Conservation (phyloP, 1,140 invertebrate genomes). For the Goniozus legneri region DNA sequence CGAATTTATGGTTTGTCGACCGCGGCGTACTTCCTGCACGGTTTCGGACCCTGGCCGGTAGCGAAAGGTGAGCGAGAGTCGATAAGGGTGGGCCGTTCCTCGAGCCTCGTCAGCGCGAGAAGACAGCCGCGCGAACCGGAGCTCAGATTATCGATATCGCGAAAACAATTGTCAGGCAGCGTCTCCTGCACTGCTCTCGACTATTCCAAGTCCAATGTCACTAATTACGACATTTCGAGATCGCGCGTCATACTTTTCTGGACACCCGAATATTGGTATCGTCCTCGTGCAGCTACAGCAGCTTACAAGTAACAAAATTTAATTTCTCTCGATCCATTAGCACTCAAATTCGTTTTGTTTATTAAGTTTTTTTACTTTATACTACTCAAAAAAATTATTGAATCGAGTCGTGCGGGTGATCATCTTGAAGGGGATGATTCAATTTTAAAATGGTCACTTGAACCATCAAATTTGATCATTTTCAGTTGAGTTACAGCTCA, state of each 20-base stretch:
- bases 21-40: slow-evolving; percentile 49
- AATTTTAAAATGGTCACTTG: no score
- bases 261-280: slow-evolving; percentile 59
- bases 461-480: no score
- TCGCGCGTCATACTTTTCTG: slow-evolving; percentile 52
- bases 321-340: no score
- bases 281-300: slow-evolving; percentile 46
- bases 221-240: slow-evolving; percentile 13
- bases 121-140: slow-evolving; percentile 37
- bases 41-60: slow-evolving; percentile 53
- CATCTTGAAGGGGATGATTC: no score
- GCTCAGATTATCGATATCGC: slow-evolving; percentile 45
- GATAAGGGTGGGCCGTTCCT: slow-evolving; percentile 42
- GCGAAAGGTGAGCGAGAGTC: slow-evolving; percentile 47
- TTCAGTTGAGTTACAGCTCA: no score
- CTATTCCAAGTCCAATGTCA: slow-evolving; percentile 15
- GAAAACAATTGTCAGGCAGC: slow-evolving; percentile 45
- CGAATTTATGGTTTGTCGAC: slow-evolving; percentile 48
- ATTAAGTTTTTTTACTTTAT: no score
- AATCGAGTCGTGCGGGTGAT: no score
- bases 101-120: slow-evolving; percentile 44
- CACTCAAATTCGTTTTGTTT: no score
- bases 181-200: slow-evolving; percentile 45
- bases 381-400: no score
- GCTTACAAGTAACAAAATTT: slow-evolving; percentile 50